Base-by-base conservation (phyloP, 2,113 vertebrate genomes). In the Gallinago undulata region DNA sequence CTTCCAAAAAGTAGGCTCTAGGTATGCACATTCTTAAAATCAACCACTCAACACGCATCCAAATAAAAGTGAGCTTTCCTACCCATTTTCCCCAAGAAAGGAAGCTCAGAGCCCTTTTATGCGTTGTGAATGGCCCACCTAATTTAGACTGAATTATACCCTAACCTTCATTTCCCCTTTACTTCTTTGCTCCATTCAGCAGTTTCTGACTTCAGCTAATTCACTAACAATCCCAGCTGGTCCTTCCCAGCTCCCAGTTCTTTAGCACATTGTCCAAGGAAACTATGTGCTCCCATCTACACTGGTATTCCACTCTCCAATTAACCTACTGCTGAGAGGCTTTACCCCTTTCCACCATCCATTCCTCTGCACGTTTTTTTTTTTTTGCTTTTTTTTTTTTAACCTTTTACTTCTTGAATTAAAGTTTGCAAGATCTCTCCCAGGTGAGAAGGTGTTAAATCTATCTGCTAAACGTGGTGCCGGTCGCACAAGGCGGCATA, bases 21-120 rank as follows among this genome's bases (percentile, higher is more conserved):
- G 98, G 98, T 98, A 98, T 98, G 98, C 97, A 97, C 96, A 97
- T 97, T 98, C 96, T 96, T 94, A 77, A 90, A 94, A 89, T 89
- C 95, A 92, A 88, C 94, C 97, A 94, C 97, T 96, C 56, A 67
- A 92, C 97, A 95, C 89, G 97, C 95, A 97, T 97, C 96, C 93
- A 97, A 97, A 99, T 98, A 99, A 99, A 99, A 98, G 98, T 98
- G 98, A 98, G 98, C 98, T 98, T 98, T 98, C 98, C 98, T 98
- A 96, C 98, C 98, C 98, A 98, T 98, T 99, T 98, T 98, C 98
- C 98, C 94, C 97, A 53, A 98, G 98, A 99, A 98, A 98, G 98
- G 98, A 98, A 98, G 98, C 98, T 98, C 97, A 92, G 97, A 97
- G 97, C 97, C 98, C 98, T 98, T 99, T 99, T 99, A 98, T 81